Percentiles rank a stretch among this genome's conserved stretches.
Conservation (phyloP, 1,140 invertebrate species). For the Hylaeus volcanicus region DNA sequence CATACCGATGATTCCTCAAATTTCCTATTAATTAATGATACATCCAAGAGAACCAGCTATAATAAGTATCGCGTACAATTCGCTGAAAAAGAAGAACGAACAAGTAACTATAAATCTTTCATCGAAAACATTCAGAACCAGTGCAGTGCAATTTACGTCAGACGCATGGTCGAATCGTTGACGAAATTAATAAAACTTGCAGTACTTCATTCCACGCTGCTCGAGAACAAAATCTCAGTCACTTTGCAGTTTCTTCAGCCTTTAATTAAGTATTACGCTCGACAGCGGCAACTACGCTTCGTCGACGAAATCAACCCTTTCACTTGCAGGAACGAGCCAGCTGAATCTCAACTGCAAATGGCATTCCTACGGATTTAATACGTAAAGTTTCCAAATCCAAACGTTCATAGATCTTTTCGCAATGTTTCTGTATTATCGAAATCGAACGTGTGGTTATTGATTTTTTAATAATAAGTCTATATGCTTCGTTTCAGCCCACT, state of each 20-base stretch:
- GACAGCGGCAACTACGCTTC: not conserved
- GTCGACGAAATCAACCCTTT: slow-evolving; percentile 1
- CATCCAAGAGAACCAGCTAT: not conserved
- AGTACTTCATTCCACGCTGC: not conserved
- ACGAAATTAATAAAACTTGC: not conserved
- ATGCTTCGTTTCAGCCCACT: no score
- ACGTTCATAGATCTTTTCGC: no score
- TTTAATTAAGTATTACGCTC: slow-evolving; percentile 14
- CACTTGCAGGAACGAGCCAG: not conserved
- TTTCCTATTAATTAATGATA: slow-evolving; percentile 2
- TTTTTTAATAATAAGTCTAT: no score
- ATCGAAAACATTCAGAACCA: not conserved
- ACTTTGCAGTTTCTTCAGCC: not conserved
- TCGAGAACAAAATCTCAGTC: not conserved
- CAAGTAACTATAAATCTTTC: not conserved
- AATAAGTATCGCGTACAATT: not conserved
- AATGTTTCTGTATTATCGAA: no score
- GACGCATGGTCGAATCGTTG: not conserved
- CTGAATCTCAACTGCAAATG: not conserved
- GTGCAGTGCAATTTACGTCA: not conserved
- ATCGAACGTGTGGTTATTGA: no score
- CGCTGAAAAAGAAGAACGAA: not conserved
- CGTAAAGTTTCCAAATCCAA: no score
- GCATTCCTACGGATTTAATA: not conserved
- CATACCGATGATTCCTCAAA: not conserved